phyloP scores from a whole-genome alignment of 1,140 invertebrate species.

The Condylostylus longicornis region DNA sequence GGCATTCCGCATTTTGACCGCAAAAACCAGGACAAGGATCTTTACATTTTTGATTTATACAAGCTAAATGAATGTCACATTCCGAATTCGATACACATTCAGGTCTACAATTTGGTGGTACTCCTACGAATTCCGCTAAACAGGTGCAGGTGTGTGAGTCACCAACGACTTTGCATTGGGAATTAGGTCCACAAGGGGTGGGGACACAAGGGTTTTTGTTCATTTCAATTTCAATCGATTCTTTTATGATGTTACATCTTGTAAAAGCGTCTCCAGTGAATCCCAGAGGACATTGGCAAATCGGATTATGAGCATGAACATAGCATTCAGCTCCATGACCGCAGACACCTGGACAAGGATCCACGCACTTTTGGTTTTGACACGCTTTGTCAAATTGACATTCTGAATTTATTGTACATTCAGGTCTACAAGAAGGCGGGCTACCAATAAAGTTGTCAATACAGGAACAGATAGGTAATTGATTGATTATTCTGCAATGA shows the following conservation, averaged over 20 bases:
- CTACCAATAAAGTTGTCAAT: conserved; percentile 35
- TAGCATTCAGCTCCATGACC: conserved; percentile 61
- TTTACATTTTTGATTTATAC: conserved; percentile 40
- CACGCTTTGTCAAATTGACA: conserved; percentile 39
- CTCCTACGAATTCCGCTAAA: conserved; percentile 42
- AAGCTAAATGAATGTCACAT: conserved; percentile 37
- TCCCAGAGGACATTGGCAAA: conserved; percentile 53
- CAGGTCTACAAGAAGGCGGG: conserved; percentile 40
- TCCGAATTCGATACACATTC: conserved; percentile 43
- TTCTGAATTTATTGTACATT: conserved; percentile 41
- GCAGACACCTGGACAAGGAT: conserved; percentile 40
- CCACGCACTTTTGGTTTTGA: conserved; percentile 40
- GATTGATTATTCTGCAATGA: conserved; percentile 35
- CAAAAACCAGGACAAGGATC: conserved; percentile 43
- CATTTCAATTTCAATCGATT: conserved; percentile 7
- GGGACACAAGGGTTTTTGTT: conserved; percentile 47
- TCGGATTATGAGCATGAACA: conserved; percentile 67
- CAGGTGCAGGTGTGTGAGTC: conserved; percentile 51
- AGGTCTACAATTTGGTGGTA: conserved; percentile 42
- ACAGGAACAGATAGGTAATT: conserved; percentile 35
- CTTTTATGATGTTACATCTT: conserved; percentile 45
- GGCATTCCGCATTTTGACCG: conserved; percentile 46
- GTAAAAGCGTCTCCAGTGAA: conserved; percentile 64
- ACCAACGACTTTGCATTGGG: conserved; percentile 46
- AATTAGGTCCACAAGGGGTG: conserved; percentile 60